These are phyloP conservation scores for Trissolcus brochymenae DNA, from an alignment of 2,888 invertebrate genomes.

Conservation along the genomic window DNA sequence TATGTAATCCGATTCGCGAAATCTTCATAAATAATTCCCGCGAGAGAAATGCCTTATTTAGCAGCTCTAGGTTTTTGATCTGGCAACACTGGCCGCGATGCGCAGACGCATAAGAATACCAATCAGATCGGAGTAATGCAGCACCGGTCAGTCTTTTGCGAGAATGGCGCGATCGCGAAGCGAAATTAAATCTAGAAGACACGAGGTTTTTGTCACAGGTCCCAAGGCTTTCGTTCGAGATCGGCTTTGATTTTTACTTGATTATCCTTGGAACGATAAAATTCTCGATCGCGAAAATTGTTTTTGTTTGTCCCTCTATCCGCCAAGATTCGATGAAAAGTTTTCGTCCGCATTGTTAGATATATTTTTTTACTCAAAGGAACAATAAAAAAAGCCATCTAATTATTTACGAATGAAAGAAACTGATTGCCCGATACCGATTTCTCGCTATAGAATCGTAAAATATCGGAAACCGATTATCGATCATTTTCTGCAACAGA, in stretches of 20 bases:
- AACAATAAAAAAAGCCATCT: no score
- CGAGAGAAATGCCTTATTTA: conserved; percentile 55
- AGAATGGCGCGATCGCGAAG: conserved; percentile 53
- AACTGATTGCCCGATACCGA: no score
- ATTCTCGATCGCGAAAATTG: background rate
- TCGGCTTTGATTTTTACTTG: no score
- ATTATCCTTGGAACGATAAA: background rate
- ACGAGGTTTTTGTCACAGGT: conserved; percentile 45
- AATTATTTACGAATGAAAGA: no score
- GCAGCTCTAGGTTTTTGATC: conserved; percentile 42
- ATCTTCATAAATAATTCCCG: conserved; percentile 57
- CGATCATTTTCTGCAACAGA: background rate
- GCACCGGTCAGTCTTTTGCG: conserved; percentile 42
- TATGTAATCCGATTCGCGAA: conserved; percentile 50
- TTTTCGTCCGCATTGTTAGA: no score
- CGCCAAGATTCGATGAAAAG: no score
- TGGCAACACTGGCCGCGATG: conserved; percentile 53
- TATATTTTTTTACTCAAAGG: no score
- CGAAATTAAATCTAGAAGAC: conserved; percentile 57
- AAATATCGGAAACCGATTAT: no score
- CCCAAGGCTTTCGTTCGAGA: background rate
- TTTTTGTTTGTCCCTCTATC: no score
- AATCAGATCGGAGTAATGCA: conserved; percentile 47
- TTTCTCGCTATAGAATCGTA: no score
- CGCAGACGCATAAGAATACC: conserved; percentile 51